A percentile compares a stretch with the other conserved stretches of the same genome.
Evolutionary conservation across 2,888 invertebrate species (phyloP).

Genomic region (Callyntrura sp.): DNA sequence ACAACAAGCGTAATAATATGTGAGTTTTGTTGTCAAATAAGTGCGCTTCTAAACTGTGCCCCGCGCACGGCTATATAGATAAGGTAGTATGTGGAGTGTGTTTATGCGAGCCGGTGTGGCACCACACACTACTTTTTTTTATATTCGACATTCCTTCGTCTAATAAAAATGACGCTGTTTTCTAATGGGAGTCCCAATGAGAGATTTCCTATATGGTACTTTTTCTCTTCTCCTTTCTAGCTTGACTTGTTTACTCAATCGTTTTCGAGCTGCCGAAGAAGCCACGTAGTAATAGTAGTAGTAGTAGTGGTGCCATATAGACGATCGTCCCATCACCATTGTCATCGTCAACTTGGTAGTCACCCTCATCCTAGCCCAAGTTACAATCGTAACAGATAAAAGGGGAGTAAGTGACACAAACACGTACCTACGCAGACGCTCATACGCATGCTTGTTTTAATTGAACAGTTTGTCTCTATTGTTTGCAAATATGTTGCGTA

Average conservation of each 20-base stretch:
- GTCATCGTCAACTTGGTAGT: background rate
- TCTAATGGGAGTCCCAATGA: slow-evolving; percentile 76
- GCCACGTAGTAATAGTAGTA: no score
- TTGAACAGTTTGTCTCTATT: slow-evolving; percentile 73
- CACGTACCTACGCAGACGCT: background rate
- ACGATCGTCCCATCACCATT: background rate
- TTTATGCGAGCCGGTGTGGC: background rate
- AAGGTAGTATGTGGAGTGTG: background rate
- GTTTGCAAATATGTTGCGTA: slow-evolving; percentile 77
- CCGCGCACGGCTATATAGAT: background rate
- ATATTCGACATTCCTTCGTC: slow-evolving; percentile 40
- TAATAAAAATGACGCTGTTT: slow-evolving; percentile 61
- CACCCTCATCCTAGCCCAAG: background rate
- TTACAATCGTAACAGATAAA: slow-evolving; percentile 13
- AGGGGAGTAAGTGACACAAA: slow-evolving; percentile 36
- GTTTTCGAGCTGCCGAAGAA: background rate
- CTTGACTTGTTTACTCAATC: slow-evolving; percentile 54
- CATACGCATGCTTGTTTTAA: slow-evolving; percentile 71
- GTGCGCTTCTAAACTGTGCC: slow-evolving; percentile 29
- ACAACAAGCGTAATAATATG: background rate
- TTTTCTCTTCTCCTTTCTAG: slow-evolving; percentile 45
- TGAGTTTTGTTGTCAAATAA: slow-evolving; percentile 68
- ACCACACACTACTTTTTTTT: slow-evolving; percentile 5
- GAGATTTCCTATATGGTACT: slow-evolving; percentile 58
- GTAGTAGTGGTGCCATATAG: background rate